phyloP scores from a whole-genome alignment of 1,140 invertebrate species.

The Contarinia nasturtii region DNA sequence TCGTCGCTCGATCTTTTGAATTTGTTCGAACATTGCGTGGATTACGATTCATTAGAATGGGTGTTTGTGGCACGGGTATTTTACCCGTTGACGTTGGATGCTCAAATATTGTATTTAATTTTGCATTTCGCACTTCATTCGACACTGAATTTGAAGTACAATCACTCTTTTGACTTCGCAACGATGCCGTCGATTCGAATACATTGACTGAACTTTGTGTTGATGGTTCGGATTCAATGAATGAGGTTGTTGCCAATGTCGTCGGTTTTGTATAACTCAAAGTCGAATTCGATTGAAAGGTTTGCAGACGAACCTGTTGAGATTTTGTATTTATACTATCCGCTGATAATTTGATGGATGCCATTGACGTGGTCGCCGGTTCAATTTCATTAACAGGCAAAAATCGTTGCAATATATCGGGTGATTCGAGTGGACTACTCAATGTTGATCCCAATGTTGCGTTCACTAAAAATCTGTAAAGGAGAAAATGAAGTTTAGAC shows the following conservation, averaged over 20 bases:
- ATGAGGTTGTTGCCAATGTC: neutral
- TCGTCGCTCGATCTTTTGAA: neutral
- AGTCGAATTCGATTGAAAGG: neutral
- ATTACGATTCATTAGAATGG: too few relatives aligned
- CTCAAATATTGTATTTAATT: slow-evolving; percentile 20
- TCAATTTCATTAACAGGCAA: slow-evolving; percentile 22
- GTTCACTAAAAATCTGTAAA: slow-evolving; percentile 37
- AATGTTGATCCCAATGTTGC: slow-evolving; percentile 29
- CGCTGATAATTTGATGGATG: slow-evolving; percentile 20
- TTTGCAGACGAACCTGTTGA: slow-evolving; percentile 9
- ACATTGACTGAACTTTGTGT: neutral
- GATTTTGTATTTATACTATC: slow-evolving; percentile 20
- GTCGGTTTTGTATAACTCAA: neutral
- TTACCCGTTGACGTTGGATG: slow-evolving; percentile 7
- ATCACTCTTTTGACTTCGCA: neutral
- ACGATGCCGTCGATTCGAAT: too few relatives aligned
- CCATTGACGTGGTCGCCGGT: slow-evolving; percentile 19
- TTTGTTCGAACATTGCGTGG: neutral
- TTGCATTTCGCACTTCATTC: slow-evolving; percentile 8
- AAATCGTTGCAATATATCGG: slow-evolving; percentile 24
- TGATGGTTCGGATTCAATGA: neutral
- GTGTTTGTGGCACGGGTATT: neutral
- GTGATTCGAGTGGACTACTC: slow-evolving; percentile 40
- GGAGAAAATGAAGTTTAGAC: too few relatives aligned
- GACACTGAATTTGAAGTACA: neutral